Evolutionary conservation across 2,797 vertebrate genomes (phyloP).

Genomic region (Pantherophis alleghaniensis): DNA sequence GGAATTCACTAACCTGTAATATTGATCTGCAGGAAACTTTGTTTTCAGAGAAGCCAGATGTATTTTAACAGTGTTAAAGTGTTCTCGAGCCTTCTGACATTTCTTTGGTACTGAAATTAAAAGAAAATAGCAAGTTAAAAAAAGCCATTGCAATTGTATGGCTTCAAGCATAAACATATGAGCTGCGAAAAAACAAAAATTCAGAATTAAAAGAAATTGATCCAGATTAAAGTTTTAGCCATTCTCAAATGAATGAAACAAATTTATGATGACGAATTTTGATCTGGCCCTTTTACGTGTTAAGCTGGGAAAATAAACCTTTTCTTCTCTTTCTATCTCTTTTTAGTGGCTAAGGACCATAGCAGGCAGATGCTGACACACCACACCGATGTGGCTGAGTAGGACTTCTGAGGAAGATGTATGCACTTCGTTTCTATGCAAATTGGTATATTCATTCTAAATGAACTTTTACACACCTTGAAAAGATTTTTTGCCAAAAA

Average conservation of each 20-base stretch:
- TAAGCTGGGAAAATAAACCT: not conserved
- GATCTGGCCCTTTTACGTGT: not conserved
- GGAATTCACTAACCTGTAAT: constrained; percentile 84
- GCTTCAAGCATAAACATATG: not conserved
- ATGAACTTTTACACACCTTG: not conserved
- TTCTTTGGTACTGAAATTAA: constrained; percentile 85
- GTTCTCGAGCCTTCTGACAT: constrained; percentile 87
- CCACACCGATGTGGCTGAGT: not conserved
- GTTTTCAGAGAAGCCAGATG: constrained; percentile 90
- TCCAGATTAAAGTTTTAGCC: not conserved
- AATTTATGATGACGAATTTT: not conserved
- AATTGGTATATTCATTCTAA: not conserved
- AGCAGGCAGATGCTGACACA: not conserved
- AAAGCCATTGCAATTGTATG: not conserved
- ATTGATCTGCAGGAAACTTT: constrained; percentile 93
- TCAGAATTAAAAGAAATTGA: not conserved
- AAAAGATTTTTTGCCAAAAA: not conserved
- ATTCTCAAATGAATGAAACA: not conserved
- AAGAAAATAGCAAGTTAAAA: not conserved
- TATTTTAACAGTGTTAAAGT: constrained; percentile 84
- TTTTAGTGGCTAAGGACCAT: not conserved
- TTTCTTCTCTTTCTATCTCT: not conserved
- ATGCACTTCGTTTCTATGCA: not conserved
- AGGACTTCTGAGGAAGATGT: not conserved
- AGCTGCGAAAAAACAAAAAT: not conserved